phyloP scores from a whole-genome alignment of 2,888 invertebrate genomes.

The Pterostichus madidus region DNA sequence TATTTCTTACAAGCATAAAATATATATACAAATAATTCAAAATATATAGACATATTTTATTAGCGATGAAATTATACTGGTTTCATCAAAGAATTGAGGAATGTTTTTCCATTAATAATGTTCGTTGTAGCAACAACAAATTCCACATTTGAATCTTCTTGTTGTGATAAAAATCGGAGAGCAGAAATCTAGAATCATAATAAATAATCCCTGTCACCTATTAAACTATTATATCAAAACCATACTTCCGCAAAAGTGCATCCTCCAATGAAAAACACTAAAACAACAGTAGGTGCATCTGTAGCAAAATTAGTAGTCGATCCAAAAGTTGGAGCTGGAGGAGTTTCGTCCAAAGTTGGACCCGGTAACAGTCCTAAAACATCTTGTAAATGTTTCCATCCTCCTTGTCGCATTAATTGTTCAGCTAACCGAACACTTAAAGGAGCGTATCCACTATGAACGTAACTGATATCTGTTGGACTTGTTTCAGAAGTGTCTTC shows the following conservation, averaged over 20 bases:
- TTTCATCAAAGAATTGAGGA: conserved; percentile 88
- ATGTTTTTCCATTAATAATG: conserved; percentile 92
- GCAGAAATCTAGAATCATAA: conserved; percentile 81
- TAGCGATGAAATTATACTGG: conserved; percentile 37
- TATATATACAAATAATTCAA: too few relatives aligned
- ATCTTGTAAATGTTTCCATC: conserved; percentile 91
- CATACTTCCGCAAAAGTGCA: conserved; percentile 93
- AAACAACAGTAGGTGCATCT: conserved; percentile 85
- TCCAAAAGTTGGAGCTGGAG: conserved; percentile 76
- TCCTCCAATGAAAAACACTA: conserved; percentile 98
- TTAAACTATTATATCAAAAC: not conserved
- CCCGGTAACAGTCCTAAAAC: conserved; percentile 91
- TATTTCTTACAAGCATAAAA: too few relatives aligned
- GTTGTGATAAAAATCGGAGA: conserved; percentile 85
- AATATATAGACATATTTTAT: too few relatives aligned
- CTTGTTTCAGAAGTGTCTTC: conserved; percentile 92
- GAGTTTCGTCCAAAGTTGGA: conserved; percentile 84
- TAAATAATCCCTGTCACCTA: not conserved
- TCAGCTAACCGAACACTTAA: conserved; percentile 92
- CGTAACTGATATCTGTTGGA: conserved; percentile 93
- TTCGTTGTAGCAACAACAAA: conserved; percentile 95
- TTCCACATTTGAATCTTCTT: conserved; percentile 91
- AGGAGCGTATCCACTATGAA: conserved; percentile 96
- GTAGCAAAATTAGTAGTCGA: conserved; percentile 74
- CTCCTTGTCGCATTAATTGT: conserved; percentile 86